Evolutionary conservation across 2,113 vertebrate genomes (phyloP).

Genomic region (Chelonoidis abingdonii): DNA sequence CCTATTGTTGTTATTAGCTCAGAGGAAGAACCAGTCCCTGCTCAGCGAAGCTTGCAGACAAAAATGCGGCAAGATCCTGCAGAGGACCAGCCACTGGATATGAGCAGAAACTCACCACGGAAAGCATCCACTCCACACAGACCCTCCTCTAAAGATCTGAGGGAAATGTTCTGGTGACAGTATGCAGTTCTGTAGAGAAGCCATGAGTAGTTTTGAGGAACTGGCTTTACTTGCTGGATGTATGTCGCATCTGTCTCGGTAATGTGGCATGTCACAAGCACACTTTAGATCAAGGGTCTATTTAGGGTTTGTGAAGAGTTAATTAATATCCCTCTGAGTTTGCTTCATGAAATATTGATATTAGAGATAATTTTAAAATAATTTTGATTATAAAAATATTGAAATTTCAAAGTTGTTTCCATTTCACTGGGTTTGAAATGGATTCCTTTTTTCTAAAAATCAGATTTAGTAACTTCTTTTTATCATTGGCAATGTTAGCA

Average conservation of each 20-base stretch:
- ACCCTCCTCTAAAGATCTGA: background rate
- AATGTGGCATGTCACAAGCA: background rate
- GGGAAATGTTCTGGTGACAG: background rate
- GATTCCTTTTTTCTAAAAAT: background rate
- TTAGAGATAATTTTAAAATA: background rate
- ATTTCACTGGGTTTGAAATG: background rate
- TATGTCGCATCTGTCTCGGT: background rate
- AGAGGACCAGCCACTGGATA: background rate
- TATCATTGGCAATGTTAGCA: background rate
- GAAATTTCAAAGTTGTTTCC: background rate
- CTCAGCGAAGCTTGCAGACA: background rate
- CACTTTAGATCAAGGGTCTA: background rate
- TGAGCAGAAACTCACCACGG: background rate
- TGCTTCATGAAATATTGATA: background rate
- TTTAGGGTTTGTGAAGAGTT: background rate
- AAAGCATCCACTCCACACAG: background rate
- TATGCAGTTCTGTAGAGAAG: background rate
- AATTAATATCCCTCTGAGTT: background rate
- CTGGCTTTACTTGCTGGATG: background rate
- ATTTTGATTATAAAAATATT: background rate
- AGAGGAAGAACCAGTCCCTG: background rate
- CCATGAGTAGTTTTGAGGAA: background rate
- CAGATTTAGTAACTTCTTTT: background rate
- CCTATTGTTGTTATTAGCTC: background rate
- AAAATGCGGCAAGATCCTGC: background rate